Conservation (phyloP, 2,888 invertebrate species). For the Ischnus inquisitorius region DNA sequence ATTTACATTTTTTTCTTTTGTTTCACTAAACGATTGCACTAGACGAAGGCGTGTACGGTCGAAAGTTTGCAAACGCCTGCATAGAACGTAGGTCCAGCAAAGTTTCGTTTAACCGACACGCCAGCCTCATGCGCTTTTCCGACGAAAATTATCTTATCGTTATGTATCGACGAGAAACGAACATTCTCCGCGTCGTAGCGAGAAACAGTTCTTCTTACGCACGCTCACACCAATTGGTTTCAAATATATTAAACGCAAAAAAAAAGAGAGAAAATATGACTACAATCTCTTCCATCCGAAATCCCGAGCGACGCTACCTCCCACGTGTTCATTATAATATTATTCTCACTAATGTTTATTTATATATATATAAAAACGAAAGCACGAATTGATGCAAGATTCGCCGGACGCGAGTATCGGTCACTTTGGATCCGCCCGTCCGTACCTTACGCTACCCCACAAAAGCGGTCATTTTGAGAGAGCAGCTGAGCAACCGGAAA, state of each 20-base stretch:
- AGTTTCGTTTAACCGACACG: constrained; percentile 71
- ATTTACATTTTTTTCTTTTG: constrained; percentile 1
- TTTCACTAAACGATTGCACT: constrained; percentile 1
- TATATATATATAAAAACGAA: constrained; percentile 46
- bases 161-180: constrained; percentile 20
- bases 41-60: constrained; percentile 64
- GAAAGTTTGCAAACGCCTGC: constrained; percentile 77
- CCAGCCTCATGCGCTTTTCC: constrained; percentile 26
- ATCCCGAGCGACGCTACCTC: constrained; percentile 54
- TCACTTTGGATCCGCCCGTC: constrained; percentile 75
- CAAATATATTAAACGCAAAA: constrained; percentile 6
- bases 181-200: constrained; percentile 34
- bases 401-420: constrained; percentile 45
- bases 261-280: constrained; percentile 10
- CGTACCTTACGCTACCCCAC: constrained; percentile 79
- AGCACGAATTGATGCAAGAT: constrained; percentile 61
- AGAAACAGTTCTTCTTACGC: not conserved
- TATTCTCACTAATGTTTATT: constrained; percentile 64
- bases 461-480: constrained; percentile 84
- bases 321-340: constrained; percentile 42
- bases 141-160: constrained; percentile 6
- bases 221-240: not conserved
- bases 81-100: constrained; percentile 80
- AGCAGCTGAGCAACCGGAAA: constrained; percentile 80
- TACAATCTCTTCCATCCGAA: not conserved